Conservation (phyloP, 2,113 vertebrate species). For the Ceyx cyanopectus region DNA sequence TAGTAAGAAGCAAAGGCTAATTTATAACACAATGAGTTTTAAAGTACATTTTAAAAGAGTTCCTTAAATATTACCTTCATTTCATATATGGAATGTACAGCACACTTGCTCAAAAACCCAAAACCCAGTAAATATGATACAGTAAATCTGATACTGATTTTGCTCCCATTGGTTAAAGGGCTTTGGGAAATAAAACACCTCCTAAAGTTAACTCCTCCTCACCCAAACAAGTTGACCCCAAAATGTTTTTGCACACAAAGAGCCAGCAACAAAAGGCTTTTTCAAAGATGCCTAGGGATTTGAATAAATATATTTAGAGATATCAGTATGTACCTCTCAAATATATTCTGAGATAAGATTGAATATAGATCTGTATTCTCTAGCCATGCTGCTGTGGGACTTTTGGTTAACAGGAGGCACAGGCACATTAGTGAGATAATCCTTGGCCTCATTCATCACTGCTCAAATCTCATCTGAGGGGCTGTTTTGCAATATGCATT, state of each 20-base stretch:
- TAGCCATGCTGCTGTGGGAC: rapidly evolving
- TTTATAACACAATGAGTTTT: neutral
- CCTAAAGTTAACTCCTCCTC: neutral
- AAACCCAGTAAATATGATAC: neutral
- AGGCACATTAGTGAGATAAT: neutral
- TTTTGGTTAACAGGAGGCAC: neutral
- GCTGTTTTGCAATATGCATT: neutral
- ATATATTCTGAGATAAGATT: neutral
- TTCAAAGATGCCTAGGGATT: neutral
- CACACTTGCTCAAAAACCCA: neutral
- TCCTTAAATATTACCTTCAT: neutral
- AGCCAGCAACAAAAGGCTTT: neutral
- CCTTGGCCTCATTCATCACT: neutral
- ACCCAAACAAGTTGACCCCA: neutral
- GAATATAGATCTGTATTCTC: neutral
- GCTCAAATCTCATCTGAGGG: neutral
- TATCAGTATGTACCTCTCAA: neutral
- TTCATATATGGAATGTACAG: neutral
- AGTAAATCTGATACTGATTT: neutral
- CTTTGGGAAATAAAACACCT: neutral
- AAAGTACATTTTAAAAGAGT: neutral
- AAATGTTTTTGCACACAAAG: neutral
- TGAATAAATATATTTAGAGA: neutral
- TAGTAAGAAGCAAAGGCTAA: neutral
- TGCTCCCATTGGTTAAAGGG: neutral